A percentile compares a stretch with the other conserved stretches of the same genome.
phyloP scores from a whole-genome alignment of 2,113 vertebrate genomes.

The Tapirus terrestris region DNA sequence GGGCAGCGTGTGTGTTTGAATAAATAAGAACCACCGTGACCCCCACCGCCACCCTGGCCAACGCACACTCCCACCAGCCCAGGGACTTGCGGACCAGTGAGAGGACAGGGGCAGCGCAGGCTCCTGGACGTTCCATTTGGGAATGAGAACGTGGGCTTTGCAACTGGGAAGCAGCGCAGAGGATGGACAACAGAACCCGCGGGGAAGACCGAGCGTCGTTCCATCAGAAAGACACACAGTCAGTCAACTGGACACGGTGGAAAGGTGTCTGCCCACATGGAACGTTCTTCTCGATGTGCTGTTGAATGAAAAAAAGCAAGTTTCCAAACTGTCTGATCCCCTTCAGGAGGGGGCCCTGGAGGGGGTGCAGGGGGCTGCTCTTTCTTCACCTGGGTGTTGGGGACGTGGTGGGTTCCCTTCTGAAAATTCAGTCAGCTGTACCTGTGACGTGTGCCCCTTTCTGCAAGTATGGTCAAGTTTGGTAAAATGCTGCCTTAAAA shows the following conservation, averaged over 20 bases:
- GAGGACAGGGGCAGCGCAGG: background rate
- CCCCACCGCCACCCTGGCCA: too few relatives aligned
- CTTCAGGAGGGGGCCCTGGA: background rate
- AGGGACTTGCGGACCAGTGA: background rate
- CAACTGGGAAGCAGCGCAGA: background rate
- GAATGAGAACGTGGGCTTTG: background rate
- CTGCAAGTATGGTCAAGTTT: background rate
- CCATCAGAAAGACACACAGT: background rate
- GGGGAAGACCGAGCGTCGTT: too few relatives aligned
- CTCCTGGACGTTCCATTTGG: too few relatives aligned
- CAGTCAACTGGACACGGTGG: too few relatives aligned
- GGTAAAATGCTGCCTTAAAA: background rate
- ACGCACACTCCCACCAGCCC: background rate
- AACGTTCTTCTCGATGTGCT: background rate
- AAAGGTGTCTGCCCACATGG: too few relatives aligned
- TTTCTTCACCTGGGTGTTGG: background rate
- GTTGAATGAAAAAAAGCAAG: background rate
- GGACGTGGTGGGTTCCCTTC: background rate
- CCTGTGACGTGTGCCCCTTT: too few relatives aligned
- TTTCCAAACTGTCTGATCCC: background rate
- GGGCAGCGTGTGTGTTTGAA: too few relatives aligned
- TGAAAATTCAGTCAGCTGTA: background rate
- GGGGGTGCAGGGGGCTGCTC: background rate
- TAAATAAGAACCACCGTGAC: background rate
- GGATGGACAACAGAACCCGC: background rate